phyloP scores from a whole-genome alignment of 2,888 invertebrate genomes.

The Hirtodrosophila alboralis region DNA sequence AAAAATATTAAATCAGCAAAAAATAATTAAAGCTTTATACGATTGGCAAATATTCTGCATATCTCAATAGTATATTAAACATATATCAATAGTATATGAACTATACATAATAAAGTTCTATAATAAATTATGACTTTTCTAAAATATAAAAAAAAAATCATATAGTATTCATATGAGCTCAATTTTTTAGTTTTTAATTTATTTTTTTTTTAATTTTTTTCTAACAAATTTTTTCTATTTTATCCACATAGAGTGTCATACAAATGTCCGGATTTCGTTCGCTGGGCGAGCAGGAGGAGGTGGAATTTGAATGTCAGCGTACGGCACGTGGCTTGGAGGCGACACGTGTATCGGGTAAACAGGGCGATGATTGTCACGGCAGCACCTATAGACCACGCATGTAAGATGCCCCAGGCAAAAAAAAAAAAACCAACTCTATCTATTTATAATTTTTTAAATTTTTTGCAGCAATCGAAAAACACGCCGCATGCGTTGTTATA shows the following conservation, averaged over 20 bases:
- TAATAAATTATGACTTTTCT: too few relatives aligned
- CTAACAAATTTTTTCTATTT: background rate
- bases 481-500: conserved; percentile 95
- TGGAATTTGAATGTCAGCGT: conserved; percentile 93
- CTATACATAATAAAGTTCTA: too few relatives aligned
- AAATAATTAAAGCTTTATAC: too few relatives aligned
- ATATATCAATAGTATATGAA: too few relatives aligned
- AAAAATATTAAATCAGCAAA: too few relatives aligned
- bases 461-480: conserved; percentile 86
- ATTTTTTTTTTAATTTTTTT: too few relatives aligned
- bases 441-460: background rate
- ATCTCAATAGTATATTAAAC: too few relatives aligned
- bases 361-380: conserved; percentile 91
- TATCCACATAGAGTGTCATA: conserved; percentile 90
- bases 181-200: too few relatives aligned
- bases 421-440: background rate
- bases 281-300: conserved; percentile 93
- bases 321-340: conserved; percentile 95
- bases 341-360: conserved; percentile 92
- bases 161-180: too few relatives aligned
- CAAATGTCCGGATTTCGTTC: conserved; percentile 94
- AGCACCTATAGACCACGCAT: conserved; percentile 90
- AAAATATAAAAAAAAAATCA: too few relatives aligned
- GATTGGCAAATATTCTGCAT: too few relatives aligned
- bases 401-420: conserved; percentile 35